A percentile compares a stretch with the other conserved stretches of the same genome.
These are phyloP conservation scores for Drosophila quinaria DNA, from an alignment of 2,888 invertebrate species.

Conservation along the genomic window DNA sequence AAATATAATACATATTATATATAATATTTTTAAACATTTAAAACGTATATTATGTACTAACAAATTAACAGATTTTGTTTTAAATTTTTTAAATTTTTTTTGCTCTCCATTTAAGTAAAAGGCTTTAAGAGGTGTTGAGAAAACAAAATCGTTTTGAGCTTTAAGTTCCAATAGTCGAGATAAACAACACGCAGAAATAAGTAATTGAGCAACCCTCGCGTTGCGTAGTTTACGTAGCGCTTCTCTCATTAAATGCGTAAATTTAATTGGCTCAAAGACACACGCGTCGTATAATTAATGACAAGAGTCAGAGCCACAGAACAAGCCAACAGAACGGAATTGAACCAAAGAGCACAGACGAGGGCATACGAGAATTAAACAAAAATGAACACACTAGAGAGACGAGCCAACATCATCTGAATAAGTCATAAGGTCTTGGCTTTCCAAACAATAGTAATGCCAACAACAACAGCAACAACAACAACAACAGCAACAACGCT, in stretches of 20 bases:
- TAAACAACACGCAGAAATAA: no score
- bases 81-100: no score
- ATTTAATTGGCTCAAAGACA: conserved; percentile 73
- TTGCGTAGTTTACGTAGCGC: conserved; percentile 44
- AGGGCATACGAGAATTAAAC: conserved; percentile 11
- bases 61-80: no score
- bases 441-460: conserved; percentile 50
- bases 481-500: no score
- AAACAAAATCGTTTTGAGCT: no score
- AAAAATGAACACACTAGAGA: conserved; percentile 3
- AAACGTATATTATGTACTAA: no score
- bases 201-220: conserved; percentile 38
- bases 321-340: conserved; percentile 11
- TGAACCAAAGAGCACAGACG: conserved; percentile 1
- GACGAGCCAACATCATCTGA: conserved; percentile 66
- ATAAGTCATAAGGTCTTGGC: conserved; percentile 79
- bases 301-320: conserved; percentile 46
- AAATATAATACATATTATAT: no score
- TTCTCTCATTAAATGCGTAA: conserved; percentile 75
- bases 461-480: conserved; percentile 26
- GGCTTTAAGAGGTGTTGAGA: no score
- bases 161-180: no score
- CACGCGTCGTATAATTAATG: conserved; percentile 79
- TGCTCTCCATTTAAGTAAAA: no score
- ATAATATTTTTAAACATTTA: no score